Percentiles rank a stretch among this genome's conserved stretches.
These are phyloP conservation scores for Odontothrips loti DNA, from an alignment of 2,888 invertebrate species.

Conservation along the genomic window DNA sequence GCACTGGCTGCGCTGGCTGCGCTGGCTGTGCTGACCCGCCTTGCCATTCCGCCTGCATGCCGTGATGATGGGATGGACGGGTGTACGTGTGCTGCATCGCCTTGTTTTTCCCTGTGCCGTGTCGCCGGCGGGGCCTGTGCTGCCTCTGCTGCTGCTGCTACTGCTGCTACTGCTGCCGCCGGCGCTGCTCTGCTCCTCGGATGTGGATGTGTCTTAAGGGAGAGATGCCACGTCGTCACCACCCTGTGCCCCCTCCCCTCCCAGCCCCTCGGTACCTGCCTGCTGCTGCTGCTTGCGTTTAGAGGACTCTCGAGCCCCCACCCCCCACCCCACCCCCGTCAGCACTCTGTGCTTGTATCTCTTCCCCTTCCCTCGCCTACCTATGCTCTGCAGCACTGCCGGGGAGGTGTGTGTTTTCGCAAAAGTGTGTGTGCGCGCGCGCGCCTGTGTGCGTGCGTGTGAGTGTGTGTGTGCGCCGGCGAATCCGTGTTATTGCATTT, in stretches of 20 bases:
- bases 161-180: too few species aligned
- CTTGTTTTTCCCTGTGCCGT: too few species aligned
- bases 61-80: too few species aligned
- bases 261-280: not conserved
- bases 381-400: not conserved
- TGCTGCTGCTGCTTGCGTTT: not conserved
- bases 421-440: not conserved
- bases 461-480: not conserved
- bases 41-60: too few species aligned
- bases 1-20: too few species aligned
- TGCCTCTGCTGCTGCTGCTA: too few species aligned
- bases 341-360: not conserved
- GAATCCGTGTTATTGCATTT: constrained; percentile 26
- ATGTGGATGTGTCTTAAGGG: constrained; percentile 7
- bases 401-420: too few species aligned
- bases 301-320: constrained; percentile 8
- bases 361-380: not conserved
- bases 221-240: not conserved
- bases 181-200: not conserved
- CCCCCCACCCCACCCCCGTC: not conserved
- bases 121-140: too few species aligned
- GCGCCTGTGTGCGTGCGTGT: not conserved
- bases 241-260: too few species aligned
- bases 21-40: too few species aligned
- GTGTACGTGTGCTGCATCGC: too few species aligned